Conservation (phyloP, 2,888 invertebrate species). For the Furcula furcula region DNA sequence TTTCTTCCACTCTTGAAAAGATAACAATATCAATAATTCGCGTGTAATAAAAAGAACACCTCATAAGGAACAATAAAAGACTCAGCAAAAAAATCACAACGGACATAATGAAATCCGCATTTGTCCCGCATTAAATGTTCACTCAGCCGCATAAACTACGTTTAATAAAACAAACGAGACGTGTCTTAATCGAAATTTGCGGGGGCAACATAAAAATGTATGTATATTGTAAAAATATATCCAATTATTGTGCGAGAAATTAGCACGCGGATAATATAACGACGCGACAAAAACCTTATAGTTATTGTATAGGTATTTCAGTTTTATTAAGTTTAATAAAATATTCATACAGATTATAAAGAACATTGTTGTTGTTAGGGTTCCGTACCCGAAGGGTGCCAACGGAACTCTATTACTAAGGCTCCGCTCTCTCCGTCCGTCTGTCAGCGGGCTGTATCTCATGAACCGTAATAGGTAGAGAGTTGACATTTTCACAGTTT, state of each 20-base stretch:
- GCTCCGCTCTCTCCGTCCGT: too few species aligned
- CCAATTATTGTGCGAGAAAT: conserved; percentile 46
- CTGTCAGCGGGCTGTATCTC: too few species aligned
- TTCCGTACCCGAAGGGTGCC: too few species aligned
- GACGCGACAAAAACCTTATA: conserved; percentile 6
- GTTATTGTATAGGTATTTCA: conserved; percentile 2
- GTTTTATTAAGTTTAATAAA: background rate
- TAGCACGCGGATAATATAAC: conserved; percentile 35
- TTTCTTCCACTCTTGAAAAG: too few species aligned
- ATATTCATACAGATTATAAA: too few species aligned
- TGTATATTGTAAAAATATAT: conserved; percentile 34
- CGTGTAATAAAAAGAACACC: too few species aligned
- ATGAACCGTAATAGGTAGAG: too few species aligned
- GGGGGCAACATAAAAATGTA: conserved; percentile 21
- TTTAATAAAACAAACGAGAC: conserved; percentile 17
- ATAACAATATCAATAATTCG: too few species aligned
- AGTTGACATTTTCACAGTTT: too few species aligned
- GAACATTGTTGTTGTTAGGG: too few species aligned
- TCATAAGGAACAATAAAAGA: background rate
- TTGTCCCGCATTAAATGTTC: conserved; percentile 5
- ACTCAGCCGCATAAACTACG: conserved; percentile 15
- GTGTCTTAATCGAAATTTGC: conserved; percentile 27
- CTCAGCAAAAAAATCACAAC: background rate
- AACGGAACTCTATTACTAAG: too few species aligned
- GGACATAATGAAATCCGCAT: conserved; percentile 5